These are phyloP conservation scores for Drosophila rufa DNA, from an alignment of 1,140 invertebrate genomes.

Conservation along the genomic window DNA sequence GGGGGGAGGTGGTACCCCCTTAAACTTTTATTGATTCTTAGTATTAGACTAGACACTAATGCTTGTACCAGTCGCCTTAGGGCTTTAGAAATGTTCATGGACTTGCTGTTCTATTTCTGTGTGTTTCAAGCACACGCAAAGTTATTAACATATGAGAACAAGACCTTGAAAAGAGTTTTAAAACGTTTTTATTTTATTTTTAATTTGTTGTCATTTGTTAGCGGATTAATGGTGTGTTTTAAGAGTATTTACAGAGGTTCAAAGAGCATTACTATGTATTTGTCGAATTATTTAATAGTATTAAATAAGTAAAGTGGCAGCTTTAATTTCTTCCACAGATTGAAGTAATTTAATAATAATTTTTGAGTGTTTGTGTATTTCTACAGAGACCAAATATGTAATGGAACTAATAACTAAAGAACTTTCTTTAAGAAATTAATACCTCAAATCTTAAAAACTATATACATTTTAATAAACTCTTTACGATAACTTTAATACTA, in stretches of 20 bases:
- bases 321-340: no score
- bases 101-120: constrained; percentile 39
- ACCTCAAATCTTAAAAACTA: no score
- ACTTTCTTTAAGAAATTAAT: no score
- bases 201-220: constrained; percentile 18
- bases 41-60: constrained; percentile 13
- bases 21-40: constrained; percentile 28
- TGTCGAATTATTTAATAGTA: no score
- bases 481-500: no score
- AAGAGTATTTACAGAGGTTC: background rate
- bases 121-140: constrained; percentile 28
- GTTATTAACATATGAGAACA: constrained; percentile 11
- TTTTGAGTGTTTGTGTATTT: no score
- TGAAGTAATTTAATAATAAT: no score
- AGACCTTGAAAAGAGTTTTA: constrained; percentile 9
- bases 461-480: no score
- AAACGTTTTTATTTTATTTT: constrained; percentile 24
- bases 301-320: no score
- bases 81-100: constrained; percentile 24
- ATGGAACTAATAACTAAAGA: no score
- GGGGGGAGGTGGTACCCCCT: background rate
- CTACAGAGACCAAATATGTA: no score
- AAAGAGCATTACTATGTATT: no score
- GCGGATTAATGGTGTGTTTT: background rate
- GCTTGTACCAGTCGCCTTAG: constrained; percentile 32